Base-by-base conservation (phyloP, 1,140 invertebrate genomes). In the Musca vetustissima region DNA sequence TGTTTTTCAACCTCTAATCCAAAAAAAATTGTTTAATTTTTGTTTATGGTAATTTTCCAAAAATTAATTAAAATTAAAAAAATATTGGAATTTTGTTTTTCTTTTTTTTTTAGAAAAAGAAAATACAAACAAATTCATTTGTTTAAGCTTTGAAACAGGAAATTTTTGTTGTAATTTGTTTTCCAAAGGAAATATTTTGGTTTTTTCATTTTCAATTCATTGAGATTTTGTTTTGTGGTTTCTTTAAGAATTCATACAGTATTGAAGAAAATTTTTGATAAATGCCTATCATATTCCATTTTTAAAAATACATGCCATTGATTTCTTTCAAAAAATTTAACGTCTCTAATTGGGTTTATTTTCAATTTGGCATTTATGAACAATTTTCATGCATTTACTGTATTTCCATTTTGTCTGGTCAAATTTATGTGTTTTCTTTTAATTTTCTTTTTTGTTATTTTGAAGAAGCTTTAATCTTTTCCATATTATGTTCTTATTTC, bases 181-280 rank as follows among this genome's bases (percentile, higher is more conserved):
- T 36, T 36, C 24, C 24, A 25, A 57, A 57, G 25, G 19, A 3
- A 13, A 17, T 28, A 4, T 28, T 59, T 59, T 59, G 15, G 57
- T 61, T 55, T 25, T 55, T 55, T 43, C 36, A n/a, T n/a, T 11
- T 9, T 43, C 36, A 43, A 43, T 43, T 43, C 49, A 59, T 17
- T 17, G n/a, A 36, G 15, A 59, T 32, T 59, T 59, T 32, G 22
- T 55, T 25, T 55, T n/a, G 6, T 59, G 4, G 32, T 66, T 66
- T 49, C 28, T 50, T 25, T 49, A 15, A 43, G 25, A 48, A 64
- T 64, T 19, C 47, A 15, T 25, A 49, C 47, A 66, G 7, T 50
- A 22, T 13, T 66, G 64, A 66, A 49, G 64, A 52, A 66, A 66
- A 66, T 52, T 66, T 48, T 66, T 25, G 32, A 66, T 47, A 66